Evolutionary conservation across 64 coral and sea anemone genomes (phyloP).

Genomic region (Stylophora pistillata): DNA sequence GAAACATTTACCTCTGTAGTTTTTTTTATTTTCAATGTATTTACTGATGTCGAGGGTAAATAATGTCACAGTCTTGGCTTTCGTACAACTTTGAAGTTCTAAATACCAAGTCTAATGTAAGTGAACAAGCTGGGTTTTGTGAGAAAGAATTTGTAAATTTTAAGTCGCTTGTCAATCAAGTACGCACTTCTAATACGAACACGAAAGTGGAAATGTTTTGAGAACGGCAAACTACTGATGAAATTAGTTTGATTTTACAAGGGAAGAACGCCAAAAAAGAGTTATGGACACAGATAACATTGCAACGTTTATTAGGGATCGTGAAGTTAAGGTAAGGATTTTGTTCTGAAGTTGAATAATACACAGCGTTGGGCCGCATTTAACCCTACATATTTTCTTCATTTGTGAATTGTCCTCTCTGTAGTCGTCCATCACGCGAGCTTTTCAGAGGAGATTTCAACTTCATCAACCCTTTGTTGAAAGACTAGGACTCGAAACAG

Average conservation of each 20-base stretch:
- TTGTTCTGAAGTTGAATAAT: neutral
- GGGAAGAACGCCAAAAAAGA: neutral
- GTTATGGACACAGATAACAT: conserved; percentile 23
- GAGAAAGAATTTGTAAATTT: neutral
- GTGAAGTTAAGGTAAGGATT: conserved; percentile 42
- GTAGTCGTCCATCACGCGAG: conserved; percentile 84
- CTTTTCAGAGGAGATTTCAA: conserved; percentile 70
- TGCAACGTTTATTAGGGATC: conserved; percentile 19
- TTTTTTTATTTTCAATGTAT: neutral
- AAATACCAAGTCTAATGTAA: neutral
- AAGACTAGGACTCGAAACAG: conserved; percentile 79
- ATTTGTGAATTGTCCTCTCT: conserved; percentile 42
- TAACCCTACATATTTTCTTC: neutral
- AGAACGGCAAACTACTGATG: neutral
- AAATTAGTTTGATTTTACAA: neutral
- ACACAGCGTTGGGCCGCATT: neutral
- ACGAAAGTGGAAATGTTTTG: conserved; percentile 34
- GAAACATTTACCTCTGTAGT: neutral
- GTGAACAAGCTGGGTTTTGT: neutral
- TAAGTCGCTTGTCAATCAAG: conserved; percentile 8
- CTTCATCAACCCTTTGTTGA: conserved; percentile 72
- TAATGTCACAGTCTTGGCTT: neutral
- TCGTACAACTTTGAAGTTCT: conserved; percentile 1
- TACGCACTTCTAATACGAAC: neutral
- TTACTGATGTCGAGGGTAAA: neutral